These are phyloP conservation scores for Luffia ferchaultella DNA, from an alignment of 2,888 invertebrate genomes.

Conservation along the genomic window DNA sequence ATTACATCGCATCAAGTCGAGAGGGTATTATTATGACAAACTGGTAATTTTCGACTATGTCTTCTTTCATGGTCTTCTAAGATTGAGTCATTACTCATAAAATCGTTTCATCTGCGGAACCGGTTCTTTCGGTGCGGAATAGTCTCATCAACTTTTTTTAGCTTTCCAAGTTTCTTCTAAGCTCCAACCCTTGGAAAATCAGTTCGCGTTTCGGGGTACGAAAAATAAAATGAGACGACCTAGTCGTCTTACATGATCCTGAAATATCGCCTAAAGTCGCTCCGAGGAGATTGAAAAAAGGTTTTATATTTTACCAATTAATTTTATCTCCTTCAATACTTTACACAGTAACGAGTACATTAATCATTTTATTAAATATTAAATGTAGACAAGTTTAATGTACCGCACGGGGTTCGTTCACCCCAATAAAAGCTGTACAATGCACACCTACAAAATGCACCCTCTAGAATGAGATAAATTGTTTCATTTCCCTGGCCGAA, in stretches of 20 bases:
- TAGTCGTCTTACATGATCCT: neutral
- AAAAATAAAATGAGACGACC: neutral
- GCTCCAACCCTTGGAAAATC: neutral
- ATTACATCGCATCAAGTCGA: conserved; percentile 2
- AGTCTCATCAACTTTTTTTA: conserved; percentile 28
- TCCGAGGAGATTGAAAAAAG: neutral
- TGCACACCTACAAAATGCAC: conserved; percentile 59
- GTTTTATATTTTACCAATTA: no score
- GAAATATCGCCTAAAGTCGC: neutral
- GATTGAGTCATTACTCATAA: conserved; percentile 56
- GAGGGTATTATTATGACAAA: conserved; percentile 49
- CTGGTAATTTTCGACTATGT: conserved; percentile 61
- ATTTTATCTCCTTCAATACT: no score
- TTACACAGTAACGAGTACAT: no score
- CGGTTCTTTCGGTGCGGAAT: conserved; percentile 40
- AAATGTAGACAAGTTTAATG: no score
- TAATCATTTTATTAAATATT: no score
- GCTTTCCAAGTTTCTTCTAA: neutral
- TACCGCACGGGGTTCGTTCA: no score
- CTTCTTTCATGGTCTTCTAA: conserved; percentile 46
- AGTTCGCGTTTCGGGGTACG: neutral
- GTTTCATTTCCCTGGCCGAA: conserved; percentile 60
- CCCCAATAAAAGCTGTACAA: conserved; percentile 22
- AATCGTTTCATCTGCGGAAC: conserved; percentile 42
- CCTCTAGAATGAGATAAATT: conserved; percentile 56